These are phyloP conservation scores for Calycopis cecrops DNA, from an alignment of 1,140 invertebrate genomes.

Conservation along the genomic window DNA sequence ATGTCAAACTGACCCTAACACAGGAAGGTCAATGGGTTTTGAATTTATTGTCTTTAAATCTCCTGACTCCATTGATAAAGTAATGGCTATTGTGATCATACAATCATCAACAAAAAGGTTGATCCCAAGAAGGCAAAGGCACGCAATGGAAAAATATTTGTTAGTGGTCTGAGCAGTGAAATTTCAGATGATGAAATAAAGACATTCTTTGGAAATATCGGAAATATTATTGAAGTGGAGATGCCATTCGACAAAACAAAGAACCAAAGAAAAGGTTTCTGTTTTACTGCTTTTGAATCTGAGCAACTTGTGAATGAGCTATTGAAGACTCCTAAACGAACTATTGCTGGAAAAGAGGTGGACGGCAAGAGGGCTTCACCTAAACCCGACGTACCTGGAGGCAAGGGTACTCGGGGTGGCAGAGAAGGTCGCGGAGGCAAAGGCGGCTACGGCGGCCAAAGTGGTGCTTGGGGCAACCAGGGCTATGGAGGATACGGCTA, in stretches of 20 bases:
- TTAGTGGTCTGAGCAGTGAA: slow-evolving; percentile 93
- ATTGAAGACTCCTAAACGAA: slow-evolving; percentile 93
- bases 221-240: slow-evolving; percentile 93
- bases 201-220: slow-evolving; percentile 92
- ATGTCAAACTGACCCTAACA: slow-evolving; percentile 95
- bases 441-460: slow-evolving; percentile 79
- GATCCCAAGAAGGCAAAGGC: slow-evolving; percentile 97
- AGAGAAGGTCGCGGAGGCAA: slow-evolving; percentile 81
- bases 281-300: slow-evolving; percentile 95
- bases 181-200: no score
- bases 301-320: slow-evolving; percentile 94
- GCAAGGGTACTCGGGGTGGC: slow-evolving; percentile 79
- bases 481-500: slow-evolving; percentile 83
- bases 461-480: slow-evolving; percentile 79
- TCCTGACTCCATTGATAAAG: slow-evolving; percentile 93
- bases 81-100: slow-evolving; percentile 89
- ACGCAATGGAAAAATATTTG: slow-evolving; percentile 95
- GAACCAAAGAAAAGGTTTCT: no score
- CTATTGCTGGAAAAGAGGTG: slow-evolving; percentile 93
- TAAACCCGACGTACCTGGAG: slow-evolving; percentile 87
- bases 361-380: slow-evolving; percentile 96
- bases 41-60: slow-evolving; percentile 96
- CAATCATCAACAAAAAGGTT: slow-evolving; percentile 95
- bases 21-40: slow-evolving; percentile 92
- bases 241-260: slow-evolving; percentile 98